These are phyloP conservation scores for Platycnemis pennipes DNA, from an alignment of 2,888 invertebrate genomes.

Conservation along the genomic window DNA sequence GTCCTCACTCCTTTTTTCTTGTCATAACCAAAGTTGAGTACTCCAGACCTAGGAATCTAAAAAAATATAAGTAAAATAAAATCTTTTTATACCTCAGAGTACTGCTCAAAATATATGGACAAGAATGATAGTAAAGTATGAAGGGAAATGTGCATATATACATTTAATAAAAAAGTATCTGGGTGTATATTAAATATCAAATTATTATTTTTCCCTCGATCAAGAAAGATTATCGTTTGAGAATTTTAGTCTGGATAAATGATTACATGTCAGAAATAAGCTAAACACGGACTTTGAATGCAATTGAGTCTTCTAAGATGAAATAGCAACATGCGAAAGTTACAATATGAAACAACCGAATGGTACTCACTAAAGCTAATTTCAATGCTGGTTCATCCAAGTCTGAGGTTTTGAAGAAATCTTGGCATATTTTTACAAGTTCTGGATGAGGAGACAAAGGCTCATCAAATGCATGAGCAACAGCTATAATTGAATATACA, in stretches of 20 bases:
- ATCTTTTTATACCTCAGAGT: not conserved
- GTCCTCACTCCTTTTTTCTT: constrained; percentile 72
- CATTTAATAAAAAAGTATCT: too few relatives aligned
- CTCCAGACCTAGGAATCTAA: constrained; percentile 75
- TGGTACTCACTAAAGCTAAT: constrained; percentile 75
- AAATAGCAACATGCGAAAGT: not conserved
- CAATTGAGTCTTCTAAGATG: too few relatives aligned
- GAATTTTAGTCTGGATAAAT: too few relatives aligned
- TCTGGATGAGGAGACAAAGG: constrained; percentile 78
- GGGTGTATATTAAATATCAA: too few relatives aligned
- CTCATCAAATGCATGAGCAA: constrained; percentile 81
- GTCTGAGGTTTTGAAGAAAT: constrained; percentile 78
- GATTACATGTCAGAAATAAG: too few relatives aligned
- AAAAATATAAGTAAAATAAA: constrained; percentile 79
- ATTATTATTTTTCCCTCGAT: too few relatives aligned
- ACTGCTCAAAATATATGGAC: not conserved
- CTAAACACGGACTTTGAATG: too few relatives aligned
- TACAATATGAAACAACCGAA: not conserved
- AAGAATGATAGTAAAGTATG: not conserved
- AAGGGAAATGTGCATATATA: not conserved
- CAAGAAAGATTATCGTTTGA: too few relatives aligned
- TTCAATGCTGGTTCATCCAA: constrained; percentile 78
- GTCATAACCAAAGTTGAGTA: constrained; percentile 44
- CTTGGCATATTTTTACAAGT: constrained; percentile 79
- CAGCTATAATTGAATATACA: constrained; percentile 70